Evolutionary conservation across 2,113 vertebrate genomes (phyloP).

Genomic region (Salvelinus sp.): DNA sequence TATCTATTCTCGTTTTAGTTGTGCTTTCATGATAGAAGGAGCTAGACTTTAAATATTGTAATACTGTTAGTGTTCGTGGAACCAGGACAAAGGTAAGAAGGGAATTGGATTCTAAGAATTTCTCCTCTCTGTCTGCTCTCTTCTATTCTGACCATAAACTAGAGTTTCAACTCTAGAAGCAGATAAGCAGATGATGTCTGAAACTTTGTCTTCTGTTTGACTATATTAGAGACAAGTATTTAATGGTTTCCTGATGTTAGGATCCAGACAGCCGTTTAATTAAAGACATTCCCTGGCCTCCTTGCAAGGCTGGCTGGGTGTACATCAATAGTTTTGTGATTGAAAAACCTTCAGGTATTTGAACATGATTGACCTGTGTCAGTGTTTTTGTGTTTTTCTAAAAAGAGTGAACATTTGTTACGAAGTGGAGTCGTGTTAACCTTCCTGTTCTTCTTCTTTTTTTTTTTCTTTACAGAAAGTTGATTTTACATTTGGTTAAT

Average conservation of each 20-base stretch:
- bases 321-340: conserved; percentile 47
- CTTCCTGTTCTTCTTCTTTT: conserved; percentile 16
- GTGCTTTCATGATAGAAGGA: not conserved
- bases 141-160: not conserved
- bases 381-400: conserved; percentile 15
- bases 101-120: not conserved
- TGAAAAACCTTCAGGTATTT: conserved; percentile 35
- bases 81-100: too few species aligned
- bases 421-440: conserved; percentile 31
- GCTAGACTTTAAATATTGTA: not conserved
- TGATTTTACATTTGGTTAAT: conserved; percentile 32
- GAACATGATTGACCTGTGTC: conserved; percentile 34
- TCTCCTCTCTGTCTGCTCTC: not conserved
- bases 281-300: conserved; percentile 35
- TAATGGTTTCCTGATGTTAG: conserved; percentile 32
- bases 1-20: not conserved
- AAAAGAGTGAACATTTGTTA: not conserved
- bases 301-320: conserved; percentile 29
- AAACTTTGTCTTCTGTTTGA: conserved; percentile 19
- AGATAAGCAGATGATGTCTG: not conserved
- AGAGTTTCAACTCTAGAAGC: conserved; percentile 13
- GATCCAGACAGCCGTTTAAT: conserved; percentile 47
- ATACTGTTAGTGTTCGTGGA: not conserved
- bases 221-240: conserved; percentile 19
- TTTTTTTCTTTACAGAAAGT: conserved; percentile 5